Base-by-base conservation (phyloP, 1,140 invertebrate genomes). In the Andrena cerasifolii region DNA sequence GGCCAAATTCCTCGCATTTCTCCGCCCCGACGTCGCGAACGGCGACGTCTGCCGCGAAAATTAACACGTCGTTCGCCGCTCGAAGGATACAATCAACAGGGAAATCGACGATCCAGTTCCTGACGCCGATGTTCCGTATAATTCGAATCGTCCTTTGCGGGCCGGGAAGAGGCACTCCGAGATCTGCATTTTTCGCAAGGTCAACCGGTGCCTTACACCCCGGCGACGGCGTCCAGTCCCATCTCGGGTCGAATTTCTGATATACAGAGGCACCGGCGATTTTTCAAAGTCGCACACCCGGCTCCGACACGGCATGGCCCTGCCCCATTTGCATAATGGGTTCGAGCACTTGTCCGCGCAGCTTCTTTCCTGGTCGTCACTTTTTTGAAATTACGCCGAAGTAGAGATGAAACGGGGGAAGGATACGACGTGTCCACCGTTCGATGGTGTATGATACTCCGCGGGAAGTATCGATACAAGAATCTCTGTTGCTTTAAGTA, bases 111-210 rank as follows among this genome's bases (percentile, higher is more conserved):
- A 47, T 75, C 72, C 62, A 58, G 49, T 75, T 75, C 47, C 36
- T n/a, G 59, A 16, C 24, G 45, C 36, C 26, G 67, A 51, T 54
- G 66, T 54, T 51, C 40, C 75, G 74, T n/a, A 31, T 71, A 70
- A 45, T 56, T 65, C 14, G 33, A 31, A 49, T 21, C 21, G 45
- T 58, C 40, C 33, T 79, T 79, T 74, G 36, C 6, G 36, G 26
- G 47, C 18, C 36, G 31, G 36, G 43, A 71, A 61, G 47, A 73
- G 51, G 4, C 63, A 61, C 28, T n/a, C 16, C 14, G 49, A 56
- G 67, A 53, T 78, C 47, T 66, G 62, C 77, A 79, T 75, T 79
- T 75, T 75, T 79, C n/a, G 62, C 71, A 79, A 79, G 78, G 78
- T 51, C 45, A 79, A 79, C 72, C 62, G 54, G 62, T 75, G 54